Evolutionary conservation across 2,113 vertebrate genomes (phyloP).

Genomic region (Barbus barbus): DNA sequence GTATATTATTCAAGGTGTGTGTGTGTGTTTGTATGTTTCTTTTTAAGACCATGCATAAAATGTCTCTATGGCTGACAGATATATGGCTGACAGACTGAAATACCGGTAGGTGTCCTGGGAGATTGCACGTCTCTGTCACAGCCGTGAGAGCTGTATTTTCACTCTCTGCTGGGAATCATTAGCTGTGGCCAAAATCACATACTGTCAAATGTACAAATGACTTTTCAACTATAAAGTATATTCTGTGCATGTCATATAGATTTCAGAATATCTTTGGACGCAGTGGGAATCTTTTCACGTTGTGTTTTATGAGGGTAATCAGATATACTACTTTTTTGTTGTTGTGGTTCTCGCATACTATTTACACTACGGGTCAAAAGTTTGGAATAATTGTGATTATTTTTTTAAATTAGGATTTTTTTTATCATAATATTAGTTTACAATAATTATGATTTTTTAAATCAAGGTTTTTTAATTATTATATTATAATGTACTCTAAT

Average conservation of each 20-base stretch:
- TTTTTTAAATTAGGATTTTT: too few species aligned
- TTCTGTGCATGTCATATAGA: not conserved
- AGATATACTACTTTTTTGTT: not conserved
- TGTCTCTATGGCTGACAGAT: not conserved
- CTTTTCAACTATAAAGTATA: not conserved
- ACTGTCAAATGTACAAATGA: not conserved
- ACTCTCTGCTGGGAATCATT: not conserved
- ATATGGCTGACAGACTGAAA: not conserved
- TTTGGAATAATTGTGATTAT: too few species aligned
- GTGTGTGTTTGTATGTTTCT: not conserved
- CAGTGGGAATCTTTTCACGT: not conserved
- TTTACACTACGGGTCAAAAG: too few species aligned
- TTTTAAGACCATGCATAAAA: not conserved
- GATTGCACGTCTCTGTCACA: not conserved
- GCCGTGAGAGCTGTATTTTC: not conserved
- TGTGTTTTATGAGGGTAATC: not conserved
- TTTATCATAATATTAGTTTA: too few species aligned
- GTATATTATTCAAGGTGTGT: not conserved
- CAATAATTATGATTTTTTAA: too few species aligned
- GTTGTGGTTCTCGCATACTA: not conserved
- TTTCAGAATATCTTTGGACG: not conserved
- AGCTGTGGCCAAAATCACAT: not conserved
- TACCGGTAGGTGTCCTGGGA: too few species aligned
- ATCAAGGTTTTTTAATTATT: too few species aligned
- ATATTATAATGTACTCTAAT: too few species aligned